Percentiles rank a stretch among this genome's conserved stretches.
Conservation (phyloP, 2,888 invertebrate species). For the Phania funesta region DNA sequence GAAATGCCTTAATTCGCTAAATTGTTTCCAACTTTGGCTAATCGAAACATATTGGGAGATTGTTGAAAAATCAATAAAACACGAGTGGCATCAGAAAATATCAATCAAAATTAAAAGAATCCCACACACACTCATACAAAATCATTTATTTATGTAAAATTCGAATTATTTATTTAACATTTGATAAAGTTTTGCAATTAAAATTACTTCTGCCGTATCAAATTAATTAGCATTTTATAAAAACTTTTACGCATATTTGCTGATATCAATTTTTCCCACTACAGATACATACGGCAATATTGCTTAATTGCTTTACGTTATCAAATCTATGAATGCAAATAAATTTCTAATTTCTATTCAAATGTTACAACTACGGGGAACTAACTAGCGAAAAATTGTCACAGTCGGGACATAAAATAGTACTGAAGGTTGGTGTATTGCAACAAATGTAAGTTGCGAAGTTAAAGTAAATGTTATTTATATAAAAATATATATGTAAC, state of each 20-base stretch:
- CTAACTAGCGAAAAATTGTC: slow-evolving; percentile 6
- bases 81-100: neutral
- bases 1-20: too few species aligned
- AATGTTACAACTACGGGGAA: slow-evolving; percentile 6
- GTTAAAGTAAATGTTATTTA: neutral
- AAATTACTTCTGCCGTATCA: neutral
- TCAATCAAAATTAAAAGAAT: neutral
- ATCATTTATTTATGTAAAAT: neutral
- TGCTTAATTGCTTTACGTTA: slow-evolving; percentile 16
- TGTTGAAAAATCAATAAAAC: neutral
- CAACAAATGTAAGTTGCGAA: neutral
- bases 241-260: neutral
- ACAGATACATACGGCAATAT: neutral
- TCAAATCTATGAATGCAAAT: slow-evolving; percentile 55
- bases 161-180: slow-evolving; percentile 49
- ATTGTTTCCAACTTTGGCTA: too few species aligned
- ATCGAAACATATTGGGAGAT: too few species aligned
- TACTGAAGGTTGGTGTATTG: neutral
- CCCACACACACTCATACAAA: neutral
- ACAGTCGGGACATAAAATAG: neutral
- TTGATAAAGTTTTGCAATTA: slow-evolving; percentile 24
- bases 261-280: neutral
- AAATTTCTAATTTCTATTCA: slow-evolving; percentile 36
- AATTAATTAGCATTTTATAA: too few species aligned
- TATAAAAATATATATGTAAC: too few species aligned